These are phyloP conservation scores for Metalampra italica DNA, from an alignment of 2,888 invertebrate genomes.

Conservation along the genomic window DNA sequence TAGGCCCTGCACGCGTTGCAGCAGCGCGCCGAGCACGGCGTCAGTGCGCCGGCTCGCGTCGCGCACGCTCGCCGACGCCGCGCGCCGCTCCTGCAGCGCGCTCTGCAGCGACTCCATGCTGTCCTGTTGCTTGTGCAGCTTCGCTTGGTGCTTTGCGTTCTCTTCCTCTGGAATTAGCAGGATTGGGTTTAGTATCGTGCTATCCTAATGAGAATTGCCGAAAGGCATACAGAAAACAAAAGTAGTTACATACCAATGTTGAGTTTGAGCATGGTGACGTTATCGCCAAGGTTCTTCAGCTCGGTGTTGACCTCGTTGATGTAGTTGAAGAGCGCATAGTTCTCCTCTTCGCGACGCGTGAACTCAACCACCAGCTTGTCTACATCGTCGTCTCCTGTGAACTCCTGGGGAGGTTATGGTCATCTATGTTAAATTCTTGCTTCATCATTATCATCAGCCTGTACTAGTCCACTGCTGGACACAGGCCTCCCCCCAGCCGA, in stretches of 20 bases:
- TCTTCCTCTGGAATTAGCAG: constrained; percentile 71
- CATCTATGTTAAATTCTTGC: too few species aligned
- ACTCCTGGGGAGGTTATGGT: constrained; percentile 50
- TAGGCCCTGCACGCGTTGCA: constrained; percentile 47
- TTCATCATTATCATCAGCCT: too few species aligned
- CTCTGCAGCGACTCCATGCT: constrained; percentile 74
- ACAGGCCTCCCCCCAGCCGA: too few species aligned
- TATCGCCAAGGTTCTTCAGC: constrained; percentile 85
- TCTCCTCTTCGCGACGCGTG: constrained; percentile 91
- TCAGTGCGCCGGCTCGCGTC: constrained; percentile 39
- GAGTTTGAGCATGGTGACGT: constrained; percentile 79
- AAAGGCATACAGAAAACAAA: too few species aligned
- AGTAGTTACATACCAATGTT: constrained; percentile 80
- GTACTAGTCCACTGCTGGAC: too few species aligned
- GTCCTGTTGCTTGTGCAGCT: constrained; percentile 78
- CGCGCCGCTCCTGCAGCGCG: constrained; percentile 69
- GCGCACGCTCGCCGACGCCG: constrained; percentile 48
- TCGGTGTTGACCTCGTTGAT: constrained; percentile 93
- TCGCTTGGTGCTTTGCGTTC: constrained; percentile 74
- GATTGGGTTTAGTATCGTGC: not conserved
- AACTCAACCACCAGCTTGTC: constrained; percentile 85
- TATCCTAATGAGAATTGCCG: too few species aligned
- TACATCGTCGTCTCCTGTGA: constrained; percentile 81
- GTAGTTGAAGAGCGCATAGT: constrained; percentile 94
- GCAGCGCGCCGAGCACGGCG: constrained; percentile 37